A percentile compares a stretch with the other conserved stretches of the same genome.
Evolutionary conservation across 2,113 vertebrate genomes (phyloP).

Genomic region (Ovibos moschatus): DNA sequence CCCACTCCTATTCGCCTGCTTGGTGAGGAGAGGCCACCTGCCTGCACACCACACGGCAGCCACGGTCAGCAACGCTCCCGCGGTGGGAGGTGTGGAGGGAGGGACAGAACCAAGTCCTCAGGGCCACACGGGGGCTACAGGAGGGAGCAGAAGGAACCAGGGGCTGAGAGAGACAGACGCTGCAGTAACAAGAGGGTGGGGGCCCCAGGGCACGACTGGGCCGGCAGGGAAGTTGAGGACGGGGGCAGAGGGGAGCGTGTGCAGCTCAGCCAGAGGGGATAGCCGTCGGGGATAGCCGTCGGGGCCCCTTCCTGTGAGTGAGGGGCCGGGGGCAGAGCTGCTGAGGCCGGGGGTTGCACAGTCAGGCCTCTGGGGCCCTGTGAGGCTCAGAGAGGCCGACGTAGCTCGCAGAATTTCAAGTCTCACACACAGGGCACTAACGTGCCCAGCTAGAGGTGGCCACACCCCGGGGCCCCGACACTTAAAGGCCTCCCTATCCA

Average conservation of each 20-base stretch:
- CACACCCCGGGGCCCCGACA: not conserved
- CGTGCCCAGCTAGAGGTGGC: not conserved
- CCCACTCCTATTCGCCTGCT: accelerated
- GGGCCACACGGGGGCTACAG: not conserved
- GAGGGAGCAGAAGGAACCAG: not conserved
- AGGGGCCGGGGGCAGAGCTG: not conserved
- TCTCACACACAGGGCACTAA: not conserved
- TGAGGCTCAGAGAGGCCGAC: not conserved
- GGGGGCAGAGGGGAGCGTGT: not conserved
- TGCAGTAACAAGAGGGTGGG: not conserved
- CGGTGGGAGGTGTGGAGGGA: not conserved
- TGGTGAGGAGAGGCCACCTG: not conserved
- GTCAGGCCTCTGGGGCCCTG: not conserved
- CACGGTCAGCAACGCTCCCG: not conserved
- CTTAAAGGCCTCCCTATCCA: not conserved
- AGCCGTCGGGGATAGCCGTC: no score
- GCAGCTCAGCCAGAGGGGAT: not conserved
- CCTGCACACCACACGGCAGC: not conserved
- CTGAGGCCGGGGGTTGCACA: not conserved
- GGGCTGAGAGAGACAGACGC: not conserved
- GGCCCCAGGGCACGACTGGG: not conserved
- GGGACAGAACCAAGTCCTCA: accelerated
- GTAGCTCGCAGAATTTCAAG: not conserved
- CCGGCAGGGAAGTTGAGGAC: not conserved
- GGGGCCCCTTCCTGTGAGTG: no score